Evolutionary conservation across 2,888 invertebrate species (phyloP), one percentile per base, ranked within the genome.

Genomic region (Orchesella flavescens): DNA sequence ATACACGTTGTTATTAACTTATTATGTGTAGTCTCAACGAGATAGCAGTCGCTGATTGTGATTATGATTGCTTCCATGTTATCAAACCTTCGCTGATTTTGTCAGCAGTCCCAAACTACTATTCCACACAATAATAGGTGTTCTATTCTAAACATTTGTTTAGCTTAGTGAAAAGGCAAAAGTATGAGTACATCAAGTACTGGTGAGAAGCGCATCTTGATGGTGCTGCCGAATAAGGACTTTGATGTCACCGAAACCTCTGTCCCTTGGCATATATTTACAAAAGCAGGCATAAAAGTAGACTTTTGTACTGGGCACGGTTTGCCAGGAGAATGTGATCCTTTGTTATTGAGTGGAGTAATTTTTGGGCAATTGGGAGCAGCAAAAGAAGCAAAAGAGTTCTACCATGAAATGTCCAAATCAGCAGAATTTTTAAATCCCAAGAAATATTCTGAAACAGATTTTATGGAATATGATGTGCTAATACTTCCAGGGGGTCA

Each of bases 401-500:
- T 75, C 75, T 87, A 87, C 49, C 13, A 66, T 2, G 66, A 85
- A 83, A 87, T 87, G 87, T 59, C 44, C n/a, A n/a, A 81, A 53
- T 71, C 82, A 12, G 1, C 63, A 4, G 86, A 84, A 44, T 87
- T 82, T 55, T 74, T 82, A 43, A 83, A 84, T n/a, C 87, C 87
- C 12, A 59, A 43, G 46, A 84, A 69, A 21, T 87, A 83, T 66
- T 13, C 75, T 1, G 68, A 84, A 5, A 76, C 78, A 5, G 80
- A 87, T 63, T 87, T 86, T 24, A 83, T 84, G 74, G 53, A 59
- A 12, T 87, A 82, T 63, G 86, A 87, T 43, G 86, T 81, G 24
- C 59, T 87, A 3, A 57, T 87, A 23, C 68, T 87, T 10, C 87
- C 87, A 46, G 87, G 87, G 9, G 87, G 87, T n/a, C 87, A 87